Evolutionary conservation across 2,888 invertebrate species (phyloP).

Genomic region (Himalopsyche anomala): DNA sequence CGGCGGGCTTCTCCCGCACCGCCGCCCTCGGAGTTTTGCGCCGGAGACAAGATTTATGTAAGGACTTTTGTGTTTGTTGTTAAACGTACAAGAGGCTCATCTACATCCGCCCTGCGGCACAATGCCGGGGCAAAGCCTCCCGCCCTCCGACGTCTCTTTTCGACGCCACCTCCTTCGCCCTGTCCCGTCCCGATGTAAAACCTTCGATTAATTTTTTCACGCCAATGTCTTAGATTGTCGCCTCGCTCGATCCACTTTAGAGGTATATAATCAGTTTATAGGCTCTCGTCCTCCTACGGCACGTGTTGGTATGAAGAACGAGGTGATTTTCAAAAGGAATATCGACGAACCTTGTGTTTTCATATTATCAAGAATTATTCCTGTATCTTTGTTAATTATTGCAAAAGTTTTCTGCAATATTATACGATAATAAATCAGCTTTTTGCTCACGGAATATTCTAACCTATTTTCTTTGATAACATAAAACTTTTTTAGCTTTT

Average conservation of each 20-base stretch:
- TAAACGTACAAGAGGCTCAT: slow-evolving; percentile 72
- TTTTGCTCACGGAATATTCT: too few species aligned
- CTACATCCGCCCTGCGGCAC: slow-evolving; percentile 70
- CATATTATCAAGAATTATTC: slow-evolving; percentile 15
- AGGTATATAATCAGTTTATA: slow-evolving; percentile 46
- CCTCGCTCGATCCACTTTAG: slow-evolving; percentile 31
- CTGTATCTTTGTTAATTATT: background rate
- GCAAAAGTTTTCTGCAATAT: background rate
- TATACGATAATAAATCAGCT: background rate
- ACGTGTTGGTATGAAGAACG: slow-evolving; percentile 38
- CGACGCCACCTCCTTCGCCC: slow-evolving; percentile 41
- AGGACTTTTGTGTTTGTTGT: slow-evolving; percentile 78
- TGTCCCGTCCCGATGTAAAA: slow-evolving; percentile 4
- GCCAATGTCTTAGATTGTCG: slow-evolving; percentile 56
- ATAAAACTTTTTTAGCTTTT: too few species aligned
- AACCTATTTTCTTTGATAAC: too few species aligned
- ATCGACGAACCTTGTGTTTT: slow-evolving; percentile 29
- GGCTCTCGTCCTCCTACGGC: slow-evolving; percentile 14
- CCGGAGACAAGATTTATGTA: slow-evolving; percentile 76
- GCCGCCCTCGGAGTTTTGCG: slow-evolving; percentile 69
- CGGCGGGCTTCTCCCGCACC: slow-evolving; percentile 67
- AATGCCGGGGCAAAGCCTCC: slow-evolving; percentile 54
- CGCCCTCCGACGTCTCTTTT: slow-evolving; percentile 54
- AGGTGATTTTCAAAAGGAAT: slow-evolving; percentile 14
- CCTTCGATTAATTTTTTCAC: slow-evolving; percentile 61